Evolutionary conservation across 2,113 vertebrate genomes (phyloP).

Genomic region (Mus pahari): DNA sequence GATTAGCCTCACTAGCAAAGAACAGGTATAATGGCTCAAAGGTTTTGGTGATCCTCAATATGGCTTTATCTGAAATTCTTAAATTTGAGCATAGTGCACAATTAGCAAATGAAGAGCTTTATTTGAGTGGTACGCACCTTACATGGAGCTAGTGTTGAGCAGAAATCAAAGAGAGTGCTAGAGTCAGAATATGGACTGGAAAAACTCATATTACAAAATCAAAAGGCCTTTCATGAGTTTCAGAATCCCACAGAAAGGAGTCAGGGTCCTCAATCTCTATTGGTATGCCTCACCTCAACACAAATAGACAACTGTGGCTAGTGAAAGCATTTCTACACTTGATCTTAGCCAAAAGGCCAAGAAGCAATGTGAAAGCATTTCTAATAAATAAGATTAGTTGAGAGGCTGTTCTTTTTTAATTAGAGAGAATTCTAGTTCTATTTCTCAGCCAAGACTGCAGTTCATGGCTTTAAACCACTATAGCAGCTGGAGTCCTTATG

Average conservation of each 20-base stretch:
- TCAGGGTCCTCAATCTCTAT: not conserved
- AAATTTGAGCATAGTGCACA: not conserved
- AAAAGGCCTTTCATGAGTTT: not conserved
- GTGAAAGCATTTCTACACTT: not conserved
- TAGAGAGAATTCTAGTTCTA: not conserved
- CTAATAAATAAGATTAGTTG: not conserved
- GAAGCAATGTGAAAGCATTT: not conserved
- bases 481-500: slow-evolving; percentile 16
- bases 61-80: not conserved
- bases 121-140: not conserved
- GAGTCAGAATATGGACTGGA: not conserved
- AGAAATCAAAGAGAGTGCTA: slow-evolving; percentile 11
- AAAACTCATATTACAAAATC: slow-evolving; percentile 11
- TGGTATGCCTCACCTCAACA: not conserved
- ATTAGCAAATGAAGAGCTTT: slow-evolving; percentile 24
- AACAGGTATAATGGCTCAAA: not conserved
- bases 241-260: not conserved
- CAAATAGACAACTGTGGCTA: not conserved
- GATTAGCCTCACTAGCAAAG: not conserved
- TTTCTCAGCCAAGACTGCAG: slow-evolving; percentile 20
- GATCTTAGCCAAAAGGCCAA: no score
- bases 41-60: not conserved
- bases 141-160: not conserved
- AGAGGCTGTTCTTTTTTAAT: slow-evolving; percentile 42
- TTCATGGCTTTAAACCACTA: slow-evolving; percentile 6